Evolutionary conservation across 1,140 invertebrate species (phyloP).

Genomic region (Drosophila orena): DNA sequence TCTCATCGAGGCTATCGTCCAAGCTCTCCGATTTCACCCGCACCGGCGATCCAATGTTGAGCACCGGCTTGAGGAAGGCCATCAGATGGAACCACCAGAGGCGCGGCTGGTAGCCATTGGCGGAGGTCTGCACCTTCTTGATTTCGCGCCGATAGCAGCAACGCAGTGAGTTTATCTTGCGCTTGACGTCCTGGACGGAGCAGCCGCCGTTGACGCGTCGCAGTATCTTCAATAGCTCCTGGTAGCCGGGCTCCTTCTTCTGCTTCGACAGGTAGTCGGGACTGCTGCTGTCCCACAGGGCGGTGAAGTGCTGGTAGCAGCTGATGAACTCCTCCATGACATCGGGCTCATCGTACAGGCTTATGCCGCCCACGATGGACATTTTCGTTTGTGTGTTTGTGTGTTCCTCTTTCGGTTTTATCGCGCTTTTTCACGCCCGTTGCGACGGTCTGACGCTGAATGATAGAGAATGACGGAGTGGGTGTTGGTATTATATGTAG

Average conservation of each 20-base stretch:
- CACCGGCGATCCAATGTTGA: conserved; percentile 38
- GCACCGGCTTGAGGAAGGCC: conserved; percentile 64
- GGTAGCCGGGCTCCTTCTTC: conserved; percentile 62
- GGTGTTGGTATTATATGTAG: background rate
- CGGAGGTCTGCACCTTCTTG: conserved; percentile 51
- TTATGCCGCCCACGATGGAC: background rate
- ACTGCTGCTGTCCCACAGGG: conserved; percentile 58
- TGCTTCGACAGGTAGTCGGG: conserved; percentile 62
- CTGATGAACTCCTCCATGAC: conserved; percentile 71
- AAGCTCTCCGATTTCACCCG: conserved; percentile 33
- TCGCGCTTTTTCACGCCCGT: background rate
- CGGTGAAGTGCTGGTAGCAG: conserved; percentile 60
- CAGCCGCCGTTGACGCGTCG: conserved; percentile 48
- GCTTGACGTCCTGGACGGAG: conserved; percentile 54
- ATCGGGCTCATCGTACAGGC: conserved; percentile 62
- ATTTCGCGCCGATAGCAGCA: conserved; percentile 66
- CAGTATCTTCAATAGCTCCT: conserved; percentile 59
- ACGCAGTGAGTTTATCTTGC: conserved; percentile 67
- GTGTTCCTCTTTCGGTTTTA: no score
- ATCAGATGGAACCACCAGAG: conserved; percentile 68
- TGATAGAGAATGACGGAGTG: conserved; percentile 3
- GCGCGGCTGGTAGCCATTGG: conserved; percentile 50
- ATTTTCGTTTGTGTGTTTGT: background rate
- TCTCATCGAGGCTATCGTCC: conserved; percentile 59
- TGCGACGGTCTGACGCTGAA: conserved; percentile 16